Conservation (phyloP, 2,888 invertebrate genomes). For the Cancer borealis region DNA sequence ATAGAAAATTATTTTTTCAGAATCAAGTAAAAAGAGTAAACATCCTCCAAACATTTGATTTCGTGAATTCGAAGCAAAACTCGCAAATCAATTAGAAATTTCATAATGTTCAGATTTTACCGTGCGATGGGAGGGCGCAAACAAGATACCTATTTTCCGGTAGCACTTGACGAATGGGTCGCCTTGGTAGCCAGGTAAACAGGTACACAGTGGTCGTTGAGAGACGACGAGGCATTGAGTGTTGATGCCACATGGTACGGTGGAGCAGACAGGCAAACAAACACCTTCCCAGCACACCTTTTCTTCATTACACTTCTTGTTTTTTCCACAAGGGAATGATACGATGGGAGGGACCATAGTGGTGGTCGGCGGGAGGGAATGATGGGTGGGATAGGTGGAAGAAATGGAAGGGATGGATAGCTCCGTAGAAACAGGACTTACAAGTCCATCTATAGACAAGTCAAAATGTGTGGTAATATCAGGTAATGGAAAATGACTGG, state of each 20-base stretch:
- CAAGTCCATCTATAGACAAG: background rate
- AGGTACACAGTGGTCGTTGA: slow-evolving; percentile 92
- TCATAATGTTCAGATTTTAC: background rate
- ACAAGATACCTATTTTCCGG: slow-evolving; percentile 79
- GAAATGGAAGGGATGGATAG: background rate
- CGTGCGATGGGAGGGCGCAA: background rate
- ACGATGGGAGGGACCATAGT: background rate
- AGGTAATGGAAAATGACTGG: background rate
- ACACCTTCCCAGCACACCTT: slow-evolving; percentile 62
- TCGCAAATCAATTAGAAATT: background rate
- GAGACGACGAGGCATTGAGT: slow-evolving; percentile 90
- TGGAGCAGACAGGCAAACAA: slow-evolving; percentile 66
- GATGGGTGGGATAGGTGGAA: background rate
- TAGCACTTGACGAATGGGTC: slow-evolving; percentile 78
- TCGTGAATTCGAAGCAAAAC: background rate
- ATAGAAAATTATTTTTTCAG: background rate
- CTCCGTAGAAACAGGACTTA: background rate
- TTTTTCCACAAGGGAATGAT: slow-evolving; percentile 6
- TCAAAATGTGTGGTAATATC: background rate
- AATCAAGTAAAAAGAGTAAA: background rate
- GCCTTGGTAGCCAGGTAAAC: slow-evolving; percentile 85
- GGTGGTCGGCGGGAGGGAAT: background rate
- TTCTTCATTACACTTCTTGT: slow-evolving; percentile 48
- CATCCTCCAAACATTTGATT: slow-evolving; percentile 53
- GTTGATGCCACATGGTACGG: slow-evolving; percentile 85